Base-by-base conservation (phyloP, 2,888 invertebrate genomes). In the Drosophila conformis region DNA sequence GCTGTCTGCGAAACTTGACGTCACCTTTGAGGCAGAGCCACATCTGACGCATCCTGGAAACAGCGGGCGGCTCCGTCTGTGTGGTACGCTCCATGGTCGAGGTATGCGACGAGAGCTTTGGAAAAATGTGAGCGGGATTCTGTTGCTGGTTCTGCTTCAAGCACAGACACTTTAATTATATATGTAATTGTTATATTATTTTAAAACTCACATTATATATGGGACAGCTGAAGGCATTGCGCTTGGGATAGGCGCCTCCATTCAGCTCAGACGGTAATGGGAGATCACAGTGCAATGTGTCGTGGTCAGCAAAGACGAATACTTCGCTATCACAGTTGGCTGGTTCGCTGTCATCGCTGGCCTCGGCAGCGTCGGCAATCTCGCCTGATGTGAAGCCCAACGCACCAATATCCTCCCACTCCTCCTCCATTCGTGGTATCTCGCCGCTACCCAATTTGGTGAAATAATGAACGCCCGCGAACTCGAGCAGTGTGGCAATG, bases 381-480 rank as follows among this genome's bases (percentile, higher is more conserved):
- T 80, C 69, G 13, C 54, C 78, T 2, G 73, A 31, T 2, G 65
- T 11, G 4, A 94, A 94, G 83, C 95, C 95, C 78, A 95, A 95
- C n/a, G 94, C 94, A 40, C 94, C 94, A 46, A 96, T 94, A 87
- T 97, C 97, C 82, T 96, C 96, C 96, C 96, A 97, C 90, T 97
- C 97, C 0, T 97, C 96, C 82, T 97, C 96, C 80, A 97, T 96
- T 7, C 96, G 94, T 0, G 96, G 95, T 67, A 97, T 96, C 92
- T 97, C 97, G 0, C 97, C 97, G 69, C 97, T 97, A 13, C 97
- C 97, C 29, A 96, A 96, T 95, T 98, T 98, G 0, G 98, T 98
- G 91, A 98, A 98, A 93, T 98, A 98, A 93, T 99, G 99, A 1
- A 99, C 99, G 0, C 97, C 97, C n/a, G 98, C 98, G 89, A 98